Percentiles rank a stretch among this genome's conserved stretches.
Conservation (phyloP, 1,140 invertebrate genomes). For the Carcinoscorpius rotundicauda region DNA sequence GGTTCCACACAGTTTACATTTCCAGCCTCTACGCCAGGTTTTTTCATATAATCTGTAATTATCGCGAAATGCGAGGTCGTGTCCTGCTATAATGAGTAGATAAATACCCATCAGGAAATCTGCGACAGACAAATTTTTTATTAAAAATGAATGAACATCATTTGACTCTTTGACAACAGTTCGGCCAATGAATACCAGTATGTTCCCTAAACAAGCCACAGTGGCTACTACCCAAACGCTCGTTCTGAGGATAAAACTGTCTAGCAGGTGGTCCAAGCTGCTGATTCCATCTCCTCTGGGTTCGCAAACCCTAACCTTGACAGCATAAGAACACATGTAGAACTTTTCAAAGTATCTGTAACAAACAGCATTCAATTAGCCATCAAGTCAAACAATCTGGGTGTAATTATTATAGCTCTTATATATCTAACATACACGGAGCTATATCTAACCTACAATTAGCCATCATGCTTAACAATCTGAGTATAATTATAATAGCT, state of each 20-base stretch:
- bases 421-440: too few relatives aligned
- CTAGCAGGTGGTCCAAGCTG: constrained; percentile 46
- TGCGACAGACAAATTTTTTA: constrained; percentile 58
- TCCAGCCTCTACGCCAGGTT: constrained; percentile 44
- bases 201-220: constrained; percentile 51
- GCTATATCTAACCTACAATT: too few relatives aligned
- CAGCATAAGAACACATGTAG: constrained; percentile 50
- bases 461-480: too few relatives aligned
- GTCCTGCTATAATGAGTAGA: constrained; percentile 49
- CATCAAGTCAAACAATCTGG: too few relatives aligned
- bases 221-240: constrained; percentile 55
- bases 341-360: constrained; percentile 53
- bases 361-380: not conserved
- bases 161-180: constrained; percentile 40
- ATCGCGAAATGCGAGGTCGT: constrained; percentile 48
- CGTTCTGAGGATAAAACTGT: constrained; percentile 44
- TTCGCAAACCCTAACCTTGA: constrained; percentile 44
- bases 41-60: constrained; percentile 47
- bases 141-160: constrained; percentile 39
- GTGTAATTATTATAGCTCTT: too few relatives aligned
- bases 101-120: constrained; percentile 67
- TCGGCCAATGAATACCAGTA: constrained; percentile 51
- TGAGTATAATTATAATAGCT: too few relatives aligned
- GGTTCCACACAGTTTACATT: constrained; percentile 27
- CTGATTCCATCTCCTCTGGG: constrained; percentile 53